Evolutionary conservation across 2,888 invertebrate genomes (phyloP), one percentile per base, ranked within the genome.

Genomic region (Epiblema foenella): DNA sequence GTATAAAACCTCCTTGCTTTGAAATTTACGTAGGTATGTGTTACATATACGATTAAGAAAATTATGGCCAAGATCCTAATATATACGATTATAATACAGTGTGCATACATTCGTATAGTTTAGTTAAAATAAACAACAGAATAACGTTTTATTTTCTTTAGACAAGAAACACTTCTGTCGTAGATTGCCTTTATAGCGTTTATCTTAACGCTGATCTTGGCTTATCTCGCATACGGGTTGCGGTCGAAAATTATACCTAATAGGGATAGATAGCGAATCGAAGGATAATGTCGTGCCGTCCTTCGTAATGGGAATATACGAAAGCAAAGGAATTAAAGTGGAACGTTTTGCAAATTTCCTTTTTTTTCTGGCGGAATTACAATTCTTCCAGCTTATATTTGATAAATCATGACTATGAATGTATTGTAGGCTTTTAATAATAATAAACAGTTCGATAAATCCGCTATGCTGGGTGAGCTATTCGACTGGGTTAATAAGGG

Each of bases 201-300:
- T 71, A 71, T 71, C 71, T 67, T 62, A 67, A 71, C 56, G 57
- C 56, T 37, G 60, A 71, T 71, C 70, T 60, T 39, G 59, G 49
- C 37, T 29, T 71, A 71, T 71, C 70, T 58, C 20, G 12, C 59
- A 71, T 71, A 67, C 71, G 71, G 71, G 71, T 52, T 49, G 51
- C 66, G 63, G 67, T 66, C 59, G 66, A 62, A 67, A 71, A 67
- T 57, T 56, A 62, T 71, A 62, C 60, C 71, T 67, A 71, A 67
- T 57, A 29, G 62, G 71, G 56, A 62, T 56, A 71, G 67, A 71
- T 70, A 65, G 64, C 46, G 54, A 54, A 70, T 70, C 65, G 54
- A 52, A 59, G 58, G 64, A 58, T 64, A 51, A 64, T n/a, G 57
- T 46, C 64, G 49, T 37, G 58, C 33, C n/a, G 58, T 51, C 60